These are phyloP conservation scores for Orius insidiosus DNA, from an alignment of 1,140 invertebrate species.

Conservation along the genomic window DNA sequence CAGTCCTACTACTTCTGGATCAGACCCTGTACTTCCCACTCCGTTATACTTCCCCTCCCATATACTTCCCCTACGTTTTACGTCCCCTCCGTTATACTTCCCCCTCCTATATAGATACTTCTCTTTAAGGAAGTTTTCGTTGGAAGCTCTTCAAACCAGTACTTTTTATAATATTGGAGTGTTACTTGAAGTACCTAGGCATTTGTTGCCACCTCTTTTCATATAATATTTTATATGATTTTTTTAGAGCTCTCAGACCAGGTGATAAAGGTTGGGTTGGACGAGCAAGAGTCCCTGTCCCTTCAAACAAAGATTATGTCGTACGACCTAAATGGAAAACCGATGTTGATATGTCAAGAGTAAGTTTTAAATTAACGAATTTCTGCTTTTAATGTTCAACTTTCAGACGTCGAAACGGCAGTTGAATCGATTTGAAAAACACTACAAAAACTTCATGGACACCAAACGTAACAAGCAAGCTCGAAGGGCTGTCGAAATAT, in stretches of 20 bases:
- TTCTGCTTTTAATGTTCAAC: slow-evolving; percentile 8
- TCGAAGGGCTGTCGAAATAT: slow-evolving; percentile 74
- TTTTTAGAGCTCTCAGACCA: slow-evolving; percentile 42
- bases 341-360: slow-evolving; percentile 66
- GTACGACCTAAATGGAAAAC: slow-evolving; percentile 80
- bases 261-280: slow-evolving; percentile 91
- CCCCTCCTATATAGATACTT: no score
- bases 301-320: slow-evolving; percentile 94
- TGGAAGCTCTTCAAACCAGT: no score
- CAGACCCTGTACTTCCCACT: no score
- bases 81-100: no score
- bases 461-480: slow-evolving; percentile 60
- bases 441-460: slow-evolving; percentile 77
- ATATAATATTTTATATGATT: slow-evolving; percentile 15
- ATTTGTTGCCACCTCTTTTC: no score
- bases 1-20: no score
- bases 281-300: slow-evolving; percentile 82
- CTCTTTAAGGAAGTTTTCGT: no score
- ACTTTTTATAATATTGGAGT: background rate
- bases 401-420: slow-evolving; percentile 57
- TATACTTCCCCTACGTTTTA: no score
- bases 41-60: no score
- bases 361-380: slow-evolving; percentile 26
- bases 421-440: slow-evolving; percentile 73
- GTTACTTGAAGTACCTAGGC: no score